Conservation (phyloP, 2,113 vertebrate species). For the Microtus richardsoni region DNA sequence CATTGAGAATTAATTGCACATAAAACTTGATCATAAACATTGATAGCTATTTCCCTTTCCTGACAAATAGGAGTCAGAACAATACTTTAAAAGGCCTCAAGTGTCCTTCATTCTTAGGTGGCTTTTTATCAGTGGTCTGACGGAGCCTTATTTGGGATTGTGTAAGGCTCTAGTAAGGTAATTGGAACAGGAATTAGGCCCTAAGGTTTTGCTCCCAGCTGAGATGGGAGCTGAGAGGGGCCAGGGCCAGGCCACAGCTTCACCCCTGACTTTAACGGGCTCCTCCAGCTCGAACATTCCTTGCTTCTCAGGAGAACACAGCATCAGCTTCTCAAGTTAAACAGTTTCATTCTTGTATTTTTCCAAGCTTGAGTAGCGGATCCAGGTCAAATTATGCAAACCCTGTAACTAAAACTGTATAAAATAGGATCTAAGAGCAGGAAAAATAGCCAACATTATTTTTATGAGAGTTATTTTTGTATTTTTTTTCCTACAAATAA, state of each 20-base stretch:
- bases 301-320: constrained; percentile 6
- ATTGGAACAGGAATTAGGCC: neutral
- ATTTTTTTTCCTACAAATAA: constrained; percentile 50
- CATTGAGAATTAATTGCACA: neutral
- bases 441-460: neutral
- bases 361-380: neutral
- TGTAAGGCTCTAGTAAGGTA: neutral
- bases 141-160: neutral
- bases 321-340: neutral
- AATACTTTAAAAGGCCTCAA: neutral
- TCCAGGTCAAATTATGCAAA: constrained; percentile 26
- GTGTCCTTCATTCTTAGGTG: neutral
- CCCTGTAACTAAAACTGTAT: neutral
- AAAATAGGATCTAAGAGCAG: constrained; percentile 39
- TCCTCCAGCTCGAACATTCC: neutral
- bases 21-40: neutral
- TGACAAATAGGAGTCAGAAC: neutral
- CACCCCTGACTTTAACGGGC: neutral
- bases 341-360: constrained; percentile 31
- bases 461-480: constrained; percentile 40
- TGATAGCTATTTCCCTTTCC: neutral
- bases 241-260: neutral
- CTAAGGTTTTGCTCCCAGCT: neutral
- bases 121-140: constrained; percentile 10
- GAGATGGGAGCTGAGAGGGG: too few species aligned